Evolutionary conservation across 1,140 invertebrate genomes (phyloP).

Genomic region (Dendrolimus punctatus): DNA sequence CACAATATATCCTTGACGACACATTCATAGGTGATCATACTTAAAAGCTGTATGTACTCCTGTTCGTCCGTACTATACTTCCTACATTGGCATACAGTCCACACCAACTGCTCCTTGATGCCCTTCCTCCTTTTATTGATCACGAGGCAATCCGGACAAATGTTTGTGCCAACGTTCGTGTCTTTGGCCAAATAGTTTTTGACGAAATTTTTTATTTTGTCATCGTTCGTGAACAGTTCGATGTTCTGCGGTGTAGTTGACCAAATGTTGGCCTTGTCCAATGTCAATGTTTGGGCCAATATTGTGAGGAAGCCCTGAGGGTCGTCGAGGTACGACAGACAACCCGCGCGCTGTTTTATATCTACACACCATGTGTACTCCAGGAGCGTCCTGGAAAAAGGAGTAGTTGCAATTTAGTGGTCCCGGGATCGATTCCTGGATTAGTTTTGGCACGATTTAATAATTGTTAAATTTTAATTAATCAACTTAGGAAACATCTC

Average conservation of each 20-base stretch:
- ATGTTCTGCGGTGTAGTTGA: conserved; percentile 75
- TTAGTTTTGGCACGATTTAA: not conserved
- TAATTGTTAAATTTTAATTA: not conserved
- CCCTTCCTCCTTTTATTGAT: conserved; percentile 26
- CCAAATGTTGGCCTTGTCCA: conserved; percentile 83
- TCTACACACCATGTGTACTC: conserved; percentile 81
- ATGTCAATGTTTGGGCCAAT: conserved; percentile 86
- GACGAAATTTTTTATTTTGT: conserved; percentile 76
- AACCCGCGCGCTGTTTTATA: conserved; percentile 92
- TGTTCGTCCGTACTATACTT: conserved; percentile 31
- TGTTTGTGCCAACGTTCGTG: conserved; percentile 3
- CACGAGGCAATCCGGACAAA: conserved; percentile 44
- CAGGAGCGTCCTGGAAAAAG: conserved; percentile 74
- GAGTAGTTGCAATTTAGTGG: not conserved
- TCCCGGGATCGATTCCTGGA: too few relatives aligned
- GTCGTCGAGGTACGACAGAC: conserved; percentile 90
- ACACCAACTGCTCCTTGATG: conserved; percentile 23
- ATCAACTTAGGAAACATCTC: too few relatives aligned
- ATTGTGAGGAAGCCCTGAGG: conserved; percentile 89
- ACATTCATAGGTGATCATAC: conserved; percentile 88
- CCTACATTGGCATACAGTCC: conserved; percentile 30
- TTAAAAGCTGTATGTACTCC: conserved; percentile 79
- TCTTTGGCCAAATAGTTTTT: conserved; percentile 75
- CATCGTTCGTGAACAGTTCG: conserved; percentile 79
- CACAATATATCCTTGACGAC: conserved; percentile 89